A percentile compares a stretch with the other conserved stretches of the same genome.
These are phyloP conservation scores for Strongylocentrotus purpuratus DNA, from an alignment of 35 echinoderm and acorn worm species.

Conservation along the genomic window DNA sequence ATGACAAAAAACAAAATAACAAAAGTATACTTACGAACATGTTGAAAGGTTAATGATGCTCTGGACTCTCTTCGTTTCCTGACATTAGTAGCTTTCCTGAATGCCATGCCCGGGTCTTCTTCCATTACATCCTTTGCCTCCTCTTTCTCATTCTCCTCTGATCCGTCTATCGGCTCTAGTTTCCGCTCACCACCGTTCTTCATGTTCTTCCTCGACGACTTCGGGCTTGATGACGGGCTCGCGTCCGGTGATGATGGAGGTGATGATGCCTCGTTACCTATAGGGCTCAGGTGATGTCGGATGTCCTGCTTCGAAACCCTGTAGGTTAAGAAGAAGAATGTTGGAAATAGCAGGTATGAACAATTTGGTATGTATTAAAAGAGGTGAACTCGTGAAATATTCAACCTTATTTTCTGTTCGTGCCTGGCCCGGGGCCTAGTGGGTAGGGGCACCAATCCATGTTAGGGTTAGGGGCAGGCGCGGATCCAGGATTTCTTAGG, in stretches of 20 bases:
- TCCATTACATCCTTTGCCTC: not conserved
- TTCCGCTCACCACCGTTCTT: not conserved
- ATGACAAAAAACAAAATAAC: too few relatives aligned
- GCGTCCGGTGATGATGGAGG: constrained; percentile 30
- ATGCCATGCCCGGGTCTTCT: not conserved
- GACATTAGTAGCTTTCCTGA: not conserved
- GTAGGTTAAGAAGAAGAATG: not conserved
- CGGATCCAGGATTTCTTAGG: too few relatives aligned
- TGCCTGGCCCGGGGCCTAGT: too few relatives aligned
- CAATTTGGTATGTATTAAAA: not conserved
- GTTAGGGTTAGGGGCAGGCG: too few relatives aligned
- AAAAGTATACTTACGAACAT: not conserved
- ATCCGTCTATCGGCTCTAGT: not conserved
- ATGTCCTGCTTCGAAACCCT: not conserved
- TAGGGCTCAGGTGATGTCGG: constrained; percentile 36
- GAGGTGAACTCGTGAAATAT: not conserved
- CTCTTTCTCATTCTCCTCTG: not conserved
- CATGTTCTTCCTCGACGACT: not conserved
- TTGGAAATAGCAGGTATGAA: not conserved
- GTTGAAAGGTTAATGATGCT: not conserved
- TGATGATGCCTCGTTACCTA: constrained; percentile 4
- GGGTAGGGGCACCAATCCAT: too few relatives aligned
- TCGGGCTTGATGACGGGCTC: constrained; percentile 44
- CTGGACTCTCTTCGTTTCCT: not conserved
- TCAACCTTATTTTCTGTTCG: too few relatives aligned